phyloP scores from a whole-genome alignment of 2,113 vertebrate genomes.

The Lynx canadensis region DNA sequence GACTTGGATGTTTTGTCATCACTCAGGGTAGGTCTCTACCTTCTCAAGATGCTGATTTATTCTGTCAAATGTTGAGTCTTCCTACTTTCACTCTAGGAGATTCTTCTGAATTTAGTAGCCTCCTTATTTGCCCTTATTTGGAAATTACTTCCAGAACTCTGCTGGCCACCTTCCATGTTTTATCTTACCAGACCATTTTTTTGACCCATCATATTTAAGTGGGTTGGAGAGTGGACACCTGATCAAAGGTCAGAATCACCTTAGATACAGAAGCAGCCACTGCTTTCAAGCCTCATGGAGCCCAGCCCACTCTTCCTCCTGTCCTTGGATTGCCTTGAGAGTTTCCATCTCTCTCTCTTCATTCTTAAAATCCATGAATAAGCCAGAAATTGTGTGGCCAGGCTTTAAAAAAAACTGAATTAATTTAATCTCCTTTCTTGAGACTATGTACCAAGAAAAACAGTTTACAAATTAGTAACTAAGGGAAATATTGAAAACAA shows the following conservation, averaged over 20 bases:
- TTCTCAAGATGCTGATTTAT: slow-evolving; percentile 1
- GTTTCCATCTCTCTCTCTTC: background rate
- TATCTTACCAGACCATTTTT: background rate
- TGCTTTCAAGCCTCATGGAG: background rate
- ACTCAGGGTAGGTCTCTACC: background rate
- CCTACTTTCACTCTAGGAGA: background rate
- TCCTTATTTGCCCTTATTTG: background rate
- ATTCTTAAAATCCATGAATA: background rate
- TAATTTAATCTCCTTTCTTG: background rate
- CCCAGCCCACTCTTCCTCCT: background rate
- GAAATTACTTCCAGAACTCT: background rate
- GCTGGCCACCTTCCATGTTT: background rate
- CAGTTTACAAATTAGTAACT: background rate
- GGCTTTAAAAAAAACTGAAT: background rate
- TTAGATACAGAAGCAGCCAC: background rate
- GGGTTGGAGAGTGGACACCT: background rate
- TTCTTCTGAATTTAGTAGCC: background rate
- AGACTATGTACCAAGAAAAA: background rate
- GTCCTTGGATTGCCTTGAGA: background rate
- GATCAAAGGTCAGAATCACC: background rate
- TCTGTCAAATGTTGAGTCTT: background rate
- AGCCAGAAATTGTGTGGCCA: background rate
- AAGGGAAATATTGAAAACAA: slow-evolving; percentile 14
- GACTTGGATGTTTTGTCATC: background rate
- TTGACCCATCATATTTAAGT: background rate